Percentiles rank a stretch among this genome's conserved stretches.
These are phyloP conservation scores for Salarias fasciatus DNA, from an alignment of 2,797 vertebrate species.

Conservation along the genomic window DNA sequence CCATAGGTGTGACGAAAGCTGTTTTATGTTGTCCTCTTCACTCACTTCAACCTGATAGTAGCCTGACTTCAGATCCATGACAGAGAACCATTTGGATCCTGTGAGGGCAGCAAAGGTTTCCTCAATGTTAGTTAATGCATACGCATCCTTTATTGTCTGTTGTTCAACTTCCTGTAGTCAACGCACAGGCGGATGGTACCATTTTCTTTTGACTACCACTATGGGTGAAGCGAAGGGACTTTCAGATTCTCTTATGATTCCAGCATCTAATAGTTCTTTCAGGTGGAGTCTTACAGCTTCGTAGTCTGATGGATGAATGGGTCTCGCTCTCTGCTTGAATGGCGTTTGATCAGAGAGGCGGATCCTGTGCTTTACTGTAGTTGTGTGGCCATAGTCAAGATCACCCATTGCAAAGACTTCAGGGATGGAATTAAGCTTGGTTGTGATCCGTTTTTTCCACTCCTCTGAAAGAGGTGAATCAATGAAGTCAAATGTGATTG, in stretches of 20 bases:
- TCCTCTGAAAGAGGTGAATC: too few relatives aligned
- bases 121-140: neutral
- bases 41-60: neutral
- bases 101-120: neutral
- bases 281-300: too few relatives aligned
- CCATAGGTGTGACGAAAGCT: neutral
- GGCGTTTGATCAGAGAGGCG: too few relatives aligned
- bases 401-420: too few relatives aligned
- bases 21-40: neutral
- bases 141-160: neutral
- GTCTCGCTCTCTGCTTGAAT: too few relatives aligned
- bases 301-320: too few relatives aligned
- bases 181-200: neutral
- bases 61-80: neutral
- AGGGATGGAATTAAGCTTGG: too few relatives aligned
- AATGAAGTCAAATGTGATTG: too few relatives aligned
- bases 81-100: slow-evolving; percentile 1
- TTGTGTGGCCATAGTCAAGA: too few relatives aligned
- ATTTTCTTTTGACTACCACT: neutral
- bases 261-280: too few relatives aligned
- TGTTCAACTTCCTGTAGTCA: neutral
- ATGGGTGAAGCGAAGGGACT: neutral
- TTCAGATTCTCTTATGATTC: neutral
- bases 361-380: too few relatives aligned
- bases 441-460: too few relatives aligned